These are phyloP conservation scores for Pogona vitticeps DNA, from an alignment of 2,113 vertebrate species.

Conservation along the genomic window DNA sequence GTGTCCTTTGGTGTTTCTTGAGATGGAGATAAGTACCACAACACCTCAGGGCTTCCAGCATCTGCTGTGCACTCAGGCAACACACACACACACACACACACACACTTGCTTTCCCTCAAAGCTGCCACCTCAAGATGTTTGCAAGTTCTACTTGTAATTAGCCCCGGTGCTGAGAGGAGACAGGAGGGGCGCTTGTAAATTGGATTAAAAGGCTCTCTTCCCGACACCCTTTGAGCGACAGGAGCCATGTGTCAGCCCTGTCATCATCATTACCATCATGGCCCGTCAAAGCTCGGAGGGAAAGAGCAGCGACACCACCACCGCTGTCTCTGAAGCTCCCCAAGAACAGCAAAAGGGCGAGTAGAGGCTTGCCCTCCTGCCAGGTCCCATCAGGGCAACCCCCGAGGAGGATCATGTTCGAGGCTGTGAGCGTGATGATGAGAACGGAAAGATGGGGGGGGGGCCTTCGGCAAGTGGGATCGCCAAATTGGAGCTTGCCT, in stretches of 20 bases:
- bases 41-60: too few species aligned
- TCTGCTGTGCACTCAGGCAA: not conserved
- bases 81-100: not conserved
- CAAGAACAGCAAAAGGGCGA: not conserved
- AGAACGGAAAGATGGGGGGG: too few species aligned
- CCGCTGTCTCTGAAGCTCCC: not conserved
- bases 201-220: slow-evolving; percentile 30
- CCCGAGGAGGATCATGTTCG: not conserved
- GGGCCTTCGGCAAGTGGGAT: too few species aligned
- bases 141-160: slow-evolving; percentile 12
- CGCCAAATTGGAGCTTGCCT: too few species aligned
- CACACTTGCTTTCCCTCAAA: not conserved
- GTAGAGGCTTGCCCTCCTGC: not conserved
- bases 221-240: slow-evolving; percentile 22
- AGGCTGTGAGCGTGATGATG: too few species aligned
- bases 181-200: slow-evolving; percentile 6
- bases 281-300: slow-evolving; percentile 3
- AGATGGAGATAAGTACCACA: not conserved
- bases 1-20: not conserved
- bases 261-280: not conserved
- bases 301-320: not conserved
- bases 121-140: not conserved
- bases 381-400: not conserved
- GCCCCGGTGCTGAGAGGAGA: slow-evolving; percentile 4
- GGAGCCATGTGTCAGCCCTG: not conserved